A percentile compares a stretch with the other conserved stretches of the same genome.
Evolutionary conservation across 2,888 invertebrate species (phyloP).

Genomic region (Leptogaster cylindrica): DNA sequence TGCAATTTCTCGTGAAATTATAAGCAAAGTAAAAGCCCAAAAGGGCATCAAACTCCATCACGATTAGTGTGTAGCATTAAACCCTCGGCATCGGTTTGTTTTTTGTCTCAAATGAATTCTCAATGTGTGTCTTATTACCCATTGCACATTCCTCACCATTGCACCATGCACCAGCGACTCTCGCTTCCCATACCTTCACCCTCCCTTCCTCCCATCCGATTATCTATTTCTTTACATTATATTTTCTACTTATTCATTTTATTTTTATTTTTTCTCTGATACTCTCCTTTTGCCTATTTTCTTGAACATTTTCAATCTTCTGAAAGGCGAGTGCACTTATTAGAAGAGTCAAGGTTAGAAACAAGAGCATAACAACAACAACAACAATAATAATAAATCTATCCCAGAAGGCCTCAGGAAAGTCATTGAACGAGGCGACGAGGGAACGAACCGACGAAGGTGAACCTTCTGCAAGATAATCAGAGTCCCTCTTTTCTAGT

Average conservation of each 20-base stretch:
- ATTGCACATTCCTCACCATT: not conserved
- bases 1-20: too few species aligned
- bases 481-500: too few species aligned
- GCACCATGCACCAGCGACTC: constrained; percentile 19
- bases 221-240: not conserved
- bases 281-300: constrained; percentile 15
- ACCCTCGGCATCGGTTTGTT: constrained; percentile 11
- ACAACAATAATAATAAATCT: too few species aligned
- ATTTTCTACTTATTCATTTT: too few species aligned
- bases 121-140: not conserved
- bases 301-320: constrained; percentile 6
- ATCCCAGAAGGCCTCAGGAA: not conserved
- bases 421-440: constrained; percentile 24
- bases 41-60: constrained; percentile 23
- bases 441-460: constrained; percentile 20
- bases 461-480: constrained; percentile 5
- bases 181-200: constrained; percentile 6
- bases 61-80: constrained; percentile 27
- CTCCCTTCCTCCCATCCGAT: too few species aligned
- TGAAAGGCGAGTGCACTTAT: constrained; percentile 35
- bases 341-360: constrained; percentile 42
- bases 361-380: constrained; percentile 25
- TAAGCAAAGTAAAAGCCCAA: constrained; percentile 4
- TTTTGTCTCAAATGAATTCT: not conserved
- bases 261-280: not conserved